These are phyloP conservation scores for Pandion haliaetus DNA, from an alignment of 2,113 vertebrate species.

Conservation along the genomic window DNA sequence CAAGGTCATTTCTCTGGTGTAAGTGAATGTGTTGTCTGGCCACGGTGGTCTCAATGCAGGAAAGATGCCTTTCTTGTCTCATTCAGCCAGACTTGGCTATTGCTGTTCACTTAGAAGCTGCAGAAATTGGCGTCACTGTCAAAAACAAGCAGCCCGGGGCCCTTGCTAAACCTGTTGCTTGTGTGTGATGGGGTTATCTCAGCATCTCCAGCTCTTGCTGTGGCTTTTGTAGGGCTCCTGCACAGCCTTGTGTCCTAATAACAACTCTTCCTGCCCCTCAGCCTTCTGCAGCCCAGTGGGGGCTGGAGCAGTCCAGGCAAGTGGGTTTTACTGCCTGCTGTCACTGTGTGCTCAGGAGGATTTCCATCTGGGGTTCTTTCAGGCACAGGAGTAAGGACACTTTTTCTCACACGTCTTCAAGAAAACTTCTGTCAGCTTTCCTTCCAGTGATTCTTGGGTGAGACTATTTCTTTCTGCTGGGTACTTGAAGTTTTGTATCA, in stretches of 20 bases:
- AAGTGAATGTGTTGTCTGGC: accelerated
- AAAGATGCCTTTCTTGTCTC: neutral
- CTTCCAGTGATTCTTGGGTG: neutral
- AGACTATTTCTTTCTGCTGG: neutral
- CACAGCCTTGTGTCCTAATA: neutral
- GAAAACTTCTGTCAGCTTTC: neutral
- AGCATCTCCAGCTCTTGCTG: neutral
- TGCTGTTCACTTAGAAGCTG: neutral
- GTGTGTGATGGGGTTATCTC: neutral
- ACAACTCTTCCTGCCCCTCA: too few species aligned
- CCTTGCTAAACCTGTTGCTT: neutral
- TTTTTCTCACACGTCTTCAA: neutral
- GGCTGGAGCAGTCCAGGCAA: too few species aligned
- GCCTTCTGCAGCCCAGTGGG: accelerated
- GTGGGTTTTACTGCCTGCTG: neutral
- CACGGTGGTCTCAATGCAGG: accelerated
- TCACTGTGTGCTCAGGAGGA: neutral
- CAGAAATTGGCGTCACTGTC: neutral
- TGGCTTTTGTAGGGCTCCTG: neutral
- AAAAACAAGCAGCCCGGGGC: neutral
- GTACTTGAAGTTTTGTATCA: neutral
- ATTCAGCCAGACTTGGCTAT: neutral
- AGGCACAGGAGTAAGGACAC: neutral
- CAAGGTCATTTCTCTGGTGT: neutral
- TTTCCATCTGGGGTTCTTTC: neutral